Conservation (phyloP, 1,140 invertebrate genomes). For the Polypedilum vanderplanki region DNA sequence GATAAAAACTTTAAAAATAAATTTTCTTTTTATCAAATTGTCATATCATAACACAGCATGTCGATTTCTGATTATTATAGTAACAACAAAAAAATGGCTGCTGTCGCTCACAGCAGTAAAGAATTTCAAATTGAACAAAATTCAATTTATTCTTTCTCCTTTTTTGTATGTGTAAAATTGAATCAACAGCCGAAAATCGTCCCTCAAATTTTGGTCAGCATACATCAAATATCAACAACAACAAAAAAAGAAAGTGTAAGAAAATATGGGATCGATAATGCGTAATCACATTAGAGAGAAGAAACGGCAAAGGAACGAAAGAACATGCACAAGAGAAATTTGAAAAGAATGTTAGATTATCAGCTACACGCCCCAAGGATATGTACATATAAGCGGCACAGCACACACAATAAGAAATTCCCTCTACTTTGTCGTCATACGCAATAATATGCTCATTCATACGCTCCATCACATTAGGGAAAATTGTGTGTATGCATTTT, state of each 20-base stretch:
- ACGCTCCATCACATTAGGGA: slow-evolving; percentile 4
- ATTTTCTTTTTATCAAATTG: neutral
- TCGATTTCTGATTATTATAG: neutral
- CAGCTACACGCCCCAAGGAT: neutral
- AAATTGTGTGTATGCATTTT: slow-evolving; percentile 7
- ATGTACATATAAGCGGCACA: neutral
- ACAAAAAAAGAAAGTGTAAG: neutral
- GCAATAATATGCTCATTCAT: neutral
- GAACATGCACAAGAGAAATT: neutral
- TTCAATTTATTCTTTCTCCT: neutral
- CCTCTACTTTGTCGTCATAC: neutral
- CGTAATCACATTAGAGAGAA: slow-evolving; percentile 9
- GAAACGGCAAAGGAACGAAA: neutral
- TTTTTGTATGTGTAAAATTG: neutral
- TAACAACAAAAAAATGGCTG: no score
- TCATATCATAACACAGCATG: neutral
- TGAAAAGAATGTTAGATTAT: neutral
- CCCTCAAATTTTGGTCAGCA: neutral
- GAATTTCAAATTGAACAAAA: neutral
- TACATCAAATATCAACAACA: slow-evolving; percentile 8
- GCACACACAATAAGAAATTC: neutral
- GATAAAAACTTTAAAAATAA: no score
- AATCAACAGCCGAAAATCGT: neutral
- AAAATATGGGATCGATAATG: slow-evolving; percentile 13
- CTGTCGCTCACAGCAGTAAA: no score